Base-by-base conservation (phyloP, 2,797 vertebrate species). In the Clamator glandarius region DNA sequence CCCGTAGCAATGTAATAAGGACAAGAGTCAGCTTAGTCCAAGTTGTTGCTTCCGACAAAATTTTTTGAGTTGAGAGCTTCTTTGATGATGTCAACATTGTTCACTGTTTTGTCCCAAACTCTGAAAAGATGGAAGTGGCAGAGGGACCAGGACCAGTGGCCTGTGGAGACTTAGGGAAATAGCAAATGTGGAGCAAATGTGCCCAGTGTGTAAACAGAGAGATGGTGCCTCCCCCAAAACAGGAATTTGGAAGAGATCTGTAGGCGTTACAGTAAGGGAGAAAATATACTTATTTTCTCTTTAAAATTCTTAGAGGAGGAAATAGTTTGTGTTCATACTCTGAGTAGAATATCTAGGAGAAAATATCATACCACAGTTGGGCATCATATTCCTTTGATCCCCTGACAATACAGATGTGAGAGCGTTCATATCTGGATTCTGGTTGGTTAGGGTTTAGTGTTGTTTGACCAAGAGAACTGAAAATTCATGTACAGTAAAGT, bases 81-180 rank as follows among this genome's bases (percentile, higher is more conserved):
- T 33, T 52, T 51, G 48, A 25, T 29, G 55, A 92, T 23, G 18
- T 51, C 28, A 57, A 0, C 2, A 2, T 16, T 33, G 6, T 4
- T 66, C 14, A 48, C 25, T 3, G 3, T 61, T 85, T 52, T 84
- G 12, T 31, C 15, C 15, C 50, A n/a, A 41, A 52, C 44, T 80
- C 26, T 24, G 14, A 8, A 12, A 51, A 16, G 14, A 23, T 44
- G 31, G 11, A 50, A 17, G 50, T 0, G 7, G 12, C 12, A 25
- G 8, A 55, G 26, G 10, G 13, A 9, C 19, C 6, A 33, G 33
- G 51, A 59, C 19, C 7, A 0, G 0, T 28, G 33, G 5, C 36
- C 28, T 44, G 17, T 24, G 33, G 58, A 42, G 50, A 5, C 12
- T 20, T 28, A 5, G 0, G 9, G 39, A 67, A 63, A 48, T 1